These are phyloP conservation scores for Intellagama lesueurii DNA, from an alignment of 2,797 vertebrate species.

Conservation along the genomic window DNA sequence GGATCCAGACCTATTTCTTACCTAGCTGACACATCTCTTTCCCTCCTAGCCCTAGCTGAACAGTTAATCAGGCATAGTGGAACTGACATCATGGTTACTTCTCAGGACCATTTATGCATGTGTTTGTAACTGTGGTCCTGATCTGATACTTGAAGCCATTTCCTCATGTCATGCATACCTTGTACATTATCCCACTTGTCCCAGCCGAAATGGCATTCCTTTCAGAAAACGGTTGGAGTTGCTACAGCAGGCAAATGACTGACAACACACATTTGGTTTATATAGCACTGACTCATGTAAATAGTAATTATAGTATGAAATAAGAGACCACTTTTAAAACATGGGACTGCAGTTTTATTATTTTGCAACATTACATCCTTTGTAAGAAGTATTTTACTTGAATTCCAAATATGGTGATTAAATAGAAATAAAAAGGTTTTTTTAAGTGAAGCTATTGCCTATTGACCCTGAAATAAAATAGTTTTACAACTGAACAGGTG, in stretches of 20 bases:
- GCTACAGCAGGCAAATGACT: not conserved
- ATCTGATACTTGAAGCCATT: not conserved
- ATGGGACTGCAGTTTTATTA: slow-evolving; percentile 73
- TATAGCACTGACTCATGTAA: not conserved
- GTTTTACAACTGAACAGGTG: slow-evolving; percentile 70
- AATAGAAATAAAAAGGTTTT: slow-evolving; percentile 78
- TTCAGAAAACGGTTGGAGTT: not conserved
- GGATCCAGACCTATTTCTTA: too few relatives aligned
- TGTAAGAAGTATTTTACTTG: slow-evolving; percentile 78
- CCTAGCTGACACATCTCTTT: too few relatives aligned
- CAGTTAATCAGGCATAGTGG: too few relatives aligned
- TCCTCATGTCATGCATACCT: not conserved
- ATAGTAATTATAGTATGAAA: not conserved
- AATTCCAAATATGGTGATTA: slow-evolving; percentile 77
- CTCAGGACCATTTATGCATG: not conserved
- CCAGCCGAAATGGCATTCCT: not conserved
- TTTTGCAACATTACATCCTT: slow-evolving; percentile 75
- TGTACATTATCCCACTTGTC: not conserved
- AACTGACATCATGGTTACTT: not conserved
- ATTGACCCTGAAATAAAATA: slow-evolving; percentile 79
- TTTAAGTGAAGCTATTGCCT: slow-evolving; percentile 75
- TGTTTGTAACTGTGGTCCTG: not conserved
- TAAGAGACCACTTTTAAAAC: slow-evolving; percentile 63
- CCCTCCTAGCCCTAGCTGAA: too few relatives aligned
- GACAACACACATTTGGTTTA: not conserved